Evolutionary conservation across 2,797 vertebrate genomes (phyloP), one percentile per base, ranked within the genome.

Genomic region (Uromys caudimaculatus): DNA sequence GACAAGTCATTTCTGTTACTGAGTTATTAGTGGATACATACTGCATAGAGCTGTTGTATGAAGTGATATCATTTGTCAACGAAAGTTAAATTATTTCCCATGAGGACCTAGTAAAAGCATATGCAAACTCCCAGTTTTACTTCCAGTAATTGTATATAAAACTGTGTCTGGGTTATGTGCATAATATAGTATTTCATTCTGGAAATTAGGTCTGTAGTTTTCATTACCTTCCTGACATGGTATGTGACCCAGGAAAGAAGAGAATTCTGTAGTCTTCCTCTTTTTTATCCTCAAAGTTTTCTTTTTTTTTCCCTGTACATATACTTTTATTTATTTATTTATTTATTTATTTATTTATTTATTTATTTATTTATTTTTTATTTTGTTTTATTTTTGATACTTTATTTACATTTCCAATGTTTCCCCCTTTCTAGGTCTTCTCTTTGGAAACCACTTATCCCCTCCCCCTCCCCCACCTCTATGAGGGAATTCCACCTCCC

Each of bases 41-140:
- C 3, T 32, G 92, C 62, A 86, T 27, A 94, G 87, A 16, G 27
- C 60, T 75, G 35, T 79, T 93, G 32, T 85, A 83, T 88, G 29
- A 95, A 96, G 52, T 87, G 32, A 71, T 77, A 50, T 24, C 24
- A 79, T 81, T 81, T 85, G 90, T 64, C 58, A 89, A 78, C 84
- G 85, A 87, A 84, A 73, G 8, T 8, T 85, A 85, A 89, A 90
- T 38, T 90, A n/a, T 13, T 78, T 92, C 11, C 44, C 13, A 41
- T 86, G 29, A 93, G 50, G 84, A 85, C 69, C 24, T 88, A 58
- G 44, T 88, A 32, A 84, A 78, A 84, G 38, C 44, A 35, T 38
- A 27, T 78, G 27, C 32, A 9, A 89, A 90, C 9, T 71, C 5
- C 38, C 1, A 17, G 27, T 92, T 14, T 1, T 3, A n/a, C 5